Base-by-base conservation (phyloP, 2,888 invertebrate genomes). In the Drosophila acutilabella region DNA sequence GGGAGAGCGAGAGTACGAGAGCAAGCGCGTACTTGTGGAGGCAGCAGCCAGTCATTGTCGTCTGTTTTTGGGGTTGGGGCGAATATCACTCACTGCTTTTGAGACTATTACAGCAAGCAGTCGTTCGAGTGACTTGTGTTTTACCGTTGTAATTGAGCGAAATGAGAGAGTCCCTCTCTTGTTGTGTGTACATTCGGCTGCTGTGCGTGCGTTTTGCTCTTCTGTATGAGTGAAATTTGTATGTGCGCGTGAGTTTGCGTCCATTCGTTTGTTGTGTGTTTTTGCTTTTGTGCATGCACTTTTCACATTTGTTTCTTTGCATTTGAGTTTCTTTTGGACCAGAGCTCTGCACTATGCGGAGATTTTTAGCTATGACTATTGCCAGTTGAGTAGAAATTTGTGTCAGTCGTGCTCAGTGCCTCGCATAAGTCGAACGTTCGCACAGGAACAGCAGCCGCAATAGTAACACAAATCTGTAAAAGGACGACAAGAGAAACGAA, bases 391-490 rank as follows among this genome's bases (percentile, higher is more conserved):
- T 67, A 78, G 50, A 74, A 76, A 76, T 80, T 76, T 77, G 65
- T 78, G 76, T 85, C 86, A 91, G 90, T 91, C 87, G 91, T 89
- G 86, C 89, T 90, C 90, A 82, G 87, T 84, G 80, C 78, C 82
- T 89, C 89, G 78, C 67, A 88, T 83, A 86, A 77, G 88, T 65
- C 80, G 76, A 74, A 89, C 71, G 88, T 86, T 30, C 67, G 67
- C 64, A 64, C 40, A 52, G 64, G 51, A 71, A 70, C 70, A 56
- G 33, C 44, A 65, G 38, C 41, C 59, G 58, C 38, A 53, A 70
- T 10, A 64, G 53, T 44, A 67, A 20, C 51, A 52, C n/a, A 18
- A 62, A 10, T 59, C 45, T 53, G 36, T 53, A 52, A 74, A 74
- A 77, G 78, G 80, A 78, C 76, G 86, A 86, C 77, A 59, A 71